Evolutionary conservation across 1,140 invertebrate species (phyloP), one percentile per base, ranked within the genome.

Genomic region (Aphis gossypii): DNA sequence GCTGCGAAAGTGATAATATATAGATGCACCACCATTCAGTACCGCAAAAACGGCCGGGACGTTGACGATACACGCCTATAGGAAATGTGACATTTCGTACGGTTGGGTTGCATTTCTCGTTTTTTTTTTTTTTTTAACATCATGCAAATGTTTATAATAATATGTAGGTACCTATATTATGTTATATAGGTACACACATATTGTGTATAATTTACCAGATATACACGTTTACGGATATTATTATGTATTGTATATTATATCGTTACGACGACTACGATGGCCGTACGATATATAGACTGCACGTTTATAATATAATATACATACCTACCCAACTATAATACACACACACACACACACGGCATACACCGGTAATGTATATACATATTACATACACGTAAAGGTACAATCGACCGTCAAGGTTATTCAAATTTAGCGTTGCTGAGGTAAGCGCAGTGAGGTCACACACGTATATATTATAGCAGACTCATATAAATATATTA

Each of bases 181-280:
- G 1, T 48, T 48, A n/a, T 68, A 68, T 14, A 30, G 9, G 60
- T 68, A n/a, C 60, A 68, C 30, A 51, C 46, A 11, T 51, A 51
- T 51, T 51, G 14, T 76, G 60, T 35, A 76, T 76, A n/a, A 76
- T 76, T 76, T 76, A 76, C 60, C 60, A 76, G 60, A 76, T 76
- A 76, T 76, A 76, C 60, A 76, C n/a, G 60, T 76, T 76, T 76
- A 76, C 30, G n/a, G n/a, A 76, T 76, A n/a, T 76, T 76, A 76
- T 76, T n/a, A 76, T 76, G 30, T 20, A 76, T 76, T 76, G n/a
- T 18, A 76, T 35, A 76, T 76, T 18, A 76, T 20, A 76, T 76
- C 60, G 60, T 76, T 76, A 76, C 60, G 60, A 76, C n/a, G n/a
- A 76, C n/a, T 68, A 76, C 60, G 30, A 76, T 76, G 30, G 25